phyloP scores from a whole-genome alignment of 2,888 invertebrate genomes.

The Synergus itoensis region DNA sequence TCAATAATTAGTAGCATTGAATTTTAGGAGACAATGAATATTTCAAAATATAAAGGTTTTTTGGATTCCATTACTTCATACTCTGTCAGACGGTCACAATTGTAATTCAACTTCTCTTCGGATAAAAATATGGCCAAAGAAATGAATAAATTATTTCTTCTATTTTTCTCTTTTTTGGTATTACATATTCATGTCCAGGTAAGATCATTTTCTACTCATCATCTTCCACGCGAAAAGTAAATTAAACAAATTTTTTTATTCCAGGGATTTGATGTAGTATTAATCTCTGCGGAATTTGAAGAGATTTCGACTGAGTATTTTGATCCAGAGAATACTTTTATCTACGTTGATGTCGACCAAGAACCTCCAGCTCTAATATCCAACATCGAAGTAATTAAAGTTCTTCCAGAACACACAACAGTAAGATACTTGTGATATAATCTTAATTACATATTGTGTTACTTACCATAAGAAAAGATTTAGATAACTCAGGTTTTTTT shows the following conservation, averaged over 20 bases:
- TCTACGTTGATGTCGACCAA: background rate
- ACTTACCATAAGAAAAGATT: background rate
- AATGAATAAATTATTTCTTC: background rate
- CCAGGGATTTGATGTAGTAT: background rate
- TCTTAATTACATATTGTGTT: background rate
- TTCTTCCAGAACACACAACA: background rate
- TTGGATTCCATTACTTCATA: background rate
- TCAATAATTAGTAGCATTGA: background rate
- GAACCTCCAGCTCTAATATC: background rate
- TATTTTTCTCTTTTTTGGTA: background rate
- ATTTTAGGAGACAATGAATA: no score
- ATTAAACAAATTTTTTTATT: background rate
- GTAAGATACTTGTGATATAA: background rate
- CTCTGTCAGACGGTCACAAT: background rate
- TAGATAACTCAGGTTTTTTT: background rate
- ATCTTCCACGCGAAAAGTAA: background rate
- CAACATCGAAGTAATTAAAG: background rate
- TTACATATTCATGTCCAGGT: background rate
- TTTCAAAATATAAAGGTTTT: background rate
- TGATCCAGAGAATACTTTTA: background rate
- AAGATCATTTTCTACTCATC: background rate
- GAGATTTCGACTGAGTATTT: background rate
- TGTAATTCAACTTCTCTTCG: background rate
- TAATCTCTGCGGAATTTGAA: background rate
- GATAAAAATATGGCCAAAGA: background rate